Percentiles rank a stretch among this genome's conserved stretches.
Conservation (phyloP, 2,888 invertebrate species). For the Zhengitettix transpicula region DNA sequence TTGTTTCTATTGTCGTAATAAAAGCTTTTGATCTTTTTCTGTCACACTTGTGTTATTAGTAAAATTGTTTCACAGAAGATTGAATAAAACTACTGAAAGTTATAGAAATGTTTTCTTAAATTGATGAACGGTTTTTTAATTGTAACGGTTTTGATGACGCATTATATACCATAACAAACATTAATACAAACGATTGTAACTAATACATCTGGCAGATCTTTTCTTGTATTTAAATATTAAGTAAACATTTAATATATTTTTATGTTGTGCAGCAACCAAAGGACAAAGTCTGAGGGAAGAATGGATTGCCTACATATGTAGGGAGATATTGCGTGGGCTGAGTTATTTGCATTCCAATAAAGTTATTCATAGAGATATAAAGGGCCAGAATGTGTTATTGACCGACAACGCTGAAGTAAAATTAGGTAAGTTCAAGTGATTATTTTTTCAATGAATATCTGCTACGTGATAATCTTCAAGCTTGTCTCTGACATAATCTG, state of each 20-base stretch:
- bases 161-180: no score
- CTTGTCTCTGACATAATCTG: neutral
- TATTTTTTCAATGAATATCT: neutral
- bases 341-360: constrained; percentile 97
- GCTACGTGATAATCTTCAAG: neutral
- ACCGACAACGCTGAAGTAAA: constrained; percentile 99
- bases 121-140: no score
- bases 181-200: no score
- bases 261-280: constrained; percentile 52
- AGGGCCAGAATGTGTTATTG: constrained; percentile 96
- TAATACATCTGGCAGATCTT: no score
- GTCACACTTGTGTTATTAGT: no score
- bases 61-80: no score
- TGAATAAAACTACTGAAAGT: no score
- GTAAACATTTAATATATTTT: constrained; percentile 4
- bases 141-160: no score
- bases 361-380: constrained; percentile 98
- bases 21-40: neutral
- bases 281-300: constrained; percentile 97
- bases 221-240: no score
- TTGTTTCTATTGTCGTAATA: no score
- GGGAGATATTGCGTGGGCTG: constrained; percentile 88
- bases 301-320: constrained; percentile 99
- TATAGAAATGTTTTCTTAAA: no score
- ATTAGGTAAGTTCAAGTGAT: constrained; percentile 44